Base-by-base conservation (phyloP, 1,140 invertebrate genomes). In the Branchinecta lynchi region DNA sequence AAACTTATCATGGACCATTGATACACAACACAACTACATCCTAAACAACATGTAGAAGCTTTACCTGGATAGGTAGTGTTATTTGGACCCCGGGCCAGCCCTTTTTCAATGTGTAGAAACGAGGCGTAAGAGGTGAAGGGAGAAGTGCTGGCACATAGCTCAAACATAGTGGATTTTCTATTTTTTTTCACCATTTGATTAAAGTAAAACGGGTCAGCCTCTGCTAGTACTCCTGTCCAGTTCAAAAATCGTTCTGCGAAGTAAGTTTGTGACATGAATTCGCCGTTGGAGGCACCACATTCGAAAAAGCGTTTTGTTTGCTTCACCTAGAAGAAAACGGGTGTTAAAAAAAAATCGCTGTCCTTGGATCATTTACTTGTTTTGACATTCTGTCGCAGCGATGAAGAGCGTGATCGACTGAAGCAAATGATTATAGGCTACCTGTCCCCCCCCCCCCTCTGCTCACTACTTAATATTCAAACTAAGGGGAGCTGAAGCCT, bases 201-300 rank as follows among this genome's bases (percentile, higher is more conserved):
- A 20, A 60, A 60, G 17, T 60, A 60, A 60, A 15, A 60, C 51
- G 17, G 43, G 21, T 68, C 68, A 12, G 68, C 44, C n/a, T 68
- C 68, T 15, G 45, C 46, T 21, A 68, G 44, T 8, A 68, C n/a
- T 17, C 68, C 68, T 3, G 68, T 68, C 68, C 68, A 68, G 12
- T 46, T 46, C 32, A 45, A 43, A 46, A 20, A 68, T 46, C 68
- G 15, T 46, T 68, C 68, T 21, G 46, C 46, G 45, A 45, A 68
- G 0, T 45, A 20, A 9, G 68, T 68, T 12, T 68, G 44, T 0
- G 68, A 68, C 3, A 68, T n/a, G 20, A 68, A 68, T 68, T 68
- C 68, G 9, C 68, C 68, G 32, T 68, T 46, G 0, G 68, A 68
- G 21, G 68, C 68, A 7, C 68, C 68, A 17, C 68, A 68, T 68